Base-by-base conservation (phyloP, 2,113 vertebrate species). In the Poicephalus meyeri region DNA sequence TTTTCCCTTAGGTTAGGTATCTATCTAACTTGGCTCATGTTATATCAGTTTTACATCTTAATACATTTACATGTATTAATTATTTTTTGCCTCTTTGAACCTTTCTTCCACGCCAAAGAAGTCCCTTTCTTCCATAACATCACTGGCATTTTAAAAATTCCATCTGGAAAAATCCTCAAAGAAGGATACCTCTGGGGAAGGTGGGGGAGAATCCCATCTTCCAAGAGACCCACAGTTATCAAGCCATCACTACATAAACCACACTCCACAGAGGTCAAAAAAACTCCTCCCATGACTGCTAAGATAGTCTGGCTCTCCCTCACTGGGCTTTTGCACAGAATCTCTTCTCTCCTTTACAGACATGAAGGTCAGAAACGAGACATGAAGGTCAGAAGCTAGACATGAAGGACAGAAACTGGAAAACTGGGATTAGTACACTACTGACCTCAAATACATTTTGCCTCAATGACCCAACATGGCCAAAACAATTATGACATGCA, bases 11-110 rank as follows among this genome's bases (percentile, higher is more conserved):
- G 10, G 47, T 71, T 66, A 86, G 33, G 11, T 29, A 63, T 41
- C 31, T 47, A 37, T 33, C 76, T 80, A 77, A 11, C 11, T 39
- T 61, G 44, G 35, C 24, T 86, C 58, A 73, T 4, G 24, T 65
- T 80, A 72, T 9, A 77, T 26, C 39, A 77, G 33, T 82, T 88
- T 80, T 70, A 80, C 26, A 90, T 73, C 46, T 74, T 61, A 91
- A 89, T 58, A 25, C 16, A 14, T 58, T 58, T 58, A 58, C 13
- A 78, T 25, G 13, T 31, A 85, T 81, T 65, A 81, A 71, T 69
- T 44, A 28, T 9, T 52, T 42, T 60, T 23, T 66, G 56, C 16
- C 1, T 4, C 52, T 85, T 55, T 68, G 42, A 82, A 82, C 37
- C 55, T 28, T 44, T 81, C 14, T 65, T 61, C 46, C 73, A 24